Evolutionary conservation across 2,797 vertebrate species (phyloP), one percentile per base, ranked within the genome.

Genomic region (Brachymystax lenok): DNA sequence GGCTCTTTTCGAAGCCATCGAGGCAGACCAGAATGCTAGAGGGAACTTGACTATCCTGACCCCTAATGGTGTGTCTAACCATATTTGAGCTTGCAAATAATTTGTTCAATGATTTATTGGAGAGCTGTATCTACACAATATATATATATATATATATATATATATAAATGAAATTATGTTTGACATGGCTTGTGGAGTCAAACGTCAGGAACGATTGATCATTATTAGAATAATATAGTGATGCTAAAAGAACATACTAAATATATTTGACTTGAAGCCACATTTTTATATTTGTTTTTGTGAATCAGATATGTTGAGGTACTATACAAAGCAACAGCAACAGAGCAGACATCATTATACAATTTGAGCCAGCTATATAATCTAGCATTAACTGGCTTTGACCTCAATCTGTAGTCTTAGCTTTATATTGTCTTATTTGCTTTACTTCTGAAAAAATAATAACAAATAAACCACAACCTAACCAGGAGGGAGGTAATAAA

Each of bases 1-100:
- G 86, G 94, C 97, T 79, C 92, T 99, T 69, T 99, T 99, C 86
- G 95, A 98, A 90, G 98, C 98, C 1, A 97, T 99, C 40, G 98
- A 99, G 88, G 89, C 87, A 0, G 98, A 99, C 54, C 98, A 99
- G 83, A 87, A 93, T 0, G 93, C 96, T 2, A 89, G 98, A 75
- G 98, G 98, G 77, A 99, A 99, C 84, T 95, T 99, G 83, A 99
- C 96, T 0, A 0, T 96, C 78, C 77, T 96, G 82, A 94, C 92
- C 19, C 75, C 96, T 66, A 95, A 95, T 0, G 94, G 96, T 30
- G 75, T 90, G 46, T 90, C 93, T 6, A 84, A 92, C 35, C 19
- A 70, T 24, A 70, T 70, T 51, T 70, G 40, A 50, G 17, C 5
- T n/a, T 56, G 17, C 17, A n/a, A n/a, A 56, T 59, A n/a, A n/a